Evolutionary conservation across 2,113 vertebrate species (phyloP).

Genomic region (Mugil cephalus): DNA sequence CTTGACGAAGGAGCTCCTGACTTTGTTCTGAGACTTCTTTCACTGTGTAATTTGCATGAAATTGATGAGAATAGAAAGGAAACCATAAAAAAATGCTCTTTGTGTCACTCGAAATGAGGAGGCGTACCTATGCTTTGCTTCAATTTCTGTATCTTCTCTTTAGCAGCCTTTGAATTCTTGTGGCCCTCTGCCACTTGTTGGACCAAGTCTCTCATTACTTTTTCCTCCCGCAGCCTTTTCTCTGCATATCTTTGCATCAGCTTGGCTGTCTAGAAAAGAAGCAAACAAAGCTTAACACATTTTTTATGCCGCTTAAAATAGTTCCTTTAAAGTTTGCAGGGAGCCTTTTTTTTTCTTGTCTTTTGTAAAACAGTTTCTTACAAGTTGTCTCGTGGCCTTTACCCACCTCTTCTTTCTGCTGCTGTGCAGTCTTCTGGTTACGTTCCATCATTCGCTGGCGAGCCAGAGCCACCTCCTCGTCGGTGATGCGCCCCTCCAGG

Average conservation of each 20-base stretch:
- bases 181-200: slow-evolving; percentile 87
- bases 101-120: background rate
- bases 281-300: slow-evolving; percentile 15
- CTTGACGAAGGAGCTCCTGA: slow-evolving; percentile 83
- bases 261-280: slow-evolving; percentile 81
- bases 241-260: slow-evolving; percentile 84
- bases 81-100: background rate
- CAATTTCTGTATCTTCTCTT: slow-evolving; percentile 84
- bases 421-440: slow-evolving; percentile 86
- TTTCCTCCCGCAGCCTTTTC: slow-evolving; percentile 85
- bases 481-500: slow-evolving; percentile 87
- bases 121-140: slow-evolving; percentile 88
- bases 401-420: slow-evolving; percentile 90
- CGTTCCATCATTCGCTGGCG: slow-evolving; percentile 80
- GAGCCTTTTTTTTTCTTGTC: slow-evolving; percentile 10
- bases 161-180: slow-evolving; percentile 87
- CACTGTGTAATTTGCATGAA: slow-evolving; percentile 75
- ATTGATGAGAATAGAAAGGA: slow-evolving; percentile 9
- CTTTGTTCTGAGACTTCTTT: slow-evolving; percentile 89
- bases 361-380: background rate
- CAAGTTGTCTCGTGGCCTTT: background rate
- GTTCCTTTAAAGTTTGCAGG: background rate
- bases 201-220: slow-evolving; percentile 86
- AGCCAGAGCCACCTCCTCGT: slow-evolving; percentile 86
- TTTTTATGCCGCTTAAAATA: slow-evolving; percentile 9